Percentiles rank a stretch among this genome's conserved stretches.
Evolutionary conservation across 2,888 invertebrate species (phyloP).

Genomic region (Lordiphosa andalusiaca): DNA sequence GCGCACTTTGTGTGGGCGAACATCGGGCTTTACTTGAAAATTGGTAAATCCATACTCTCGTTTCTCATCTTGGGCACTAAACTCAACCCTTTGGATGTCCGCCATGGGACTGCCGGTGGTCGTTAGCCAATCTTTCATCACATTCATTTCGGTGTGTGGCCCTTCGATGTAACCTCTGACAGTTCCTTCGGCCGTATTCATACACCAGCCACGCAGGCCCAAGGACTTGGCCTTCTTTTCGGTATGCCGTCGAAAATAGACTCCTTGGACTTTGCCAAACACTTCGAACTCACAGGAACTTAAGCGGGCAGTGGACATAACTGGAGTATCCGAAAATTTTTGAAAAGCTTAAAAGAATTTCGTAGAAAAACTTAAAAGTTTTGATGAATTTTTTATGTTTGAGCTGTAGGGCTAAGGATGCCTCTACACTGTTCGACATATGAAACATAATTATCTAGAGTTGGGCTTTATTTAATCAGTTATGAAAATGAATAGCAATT

Average conservation of each 20-base stretch:
- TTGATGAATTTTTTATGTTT: no score
- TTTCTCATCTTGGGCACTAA: conserved; percentile 76
- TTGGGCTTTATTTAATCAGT: no score
- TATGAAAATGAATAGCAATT: no score
- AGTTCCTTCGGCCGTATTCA: conserved; percentile 84
- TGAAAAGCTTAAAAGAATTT: no score
- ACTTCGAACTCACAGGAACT: conserved; percentile 69
- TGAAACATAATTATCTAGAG: no score
- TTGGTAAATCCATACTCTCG: conserved; percentile 42
- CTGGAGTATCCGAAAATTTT: background rate
- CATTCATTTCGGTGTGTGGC: conserved; percentile 80
- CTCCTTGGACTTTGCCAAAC: conserved; percentile 73
- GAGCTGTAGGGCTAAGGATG: background rate
- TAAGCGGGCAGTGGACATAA: conserved; percentile 37
- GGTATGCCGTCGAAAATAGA: conserved; percentile 81
- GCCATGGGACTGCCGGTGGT: conserved; percentile 88
- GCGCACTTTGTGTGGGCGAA: background rate
- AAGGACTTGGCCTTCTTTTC: conserved; percentile 82
- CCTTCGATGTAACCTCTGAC: conserved; percentile 85
- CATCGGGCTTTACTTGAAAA: conserved; percentile 49
- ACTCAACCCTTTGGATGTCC: conserved; percentile 86
- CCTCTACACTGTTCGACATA: no score
- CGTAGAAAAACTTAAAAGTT: no score
- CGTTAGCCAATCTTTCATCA: conserved; percentile 83
- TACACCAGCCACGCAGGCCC: conserved; percentile 85